Percentiles rank a stretch among this genome's conserved stretches.
phyloP scores from a whole-genome alignment of 2,113 vertebrate species.

The Phalacrocorax carbo region DNA sequence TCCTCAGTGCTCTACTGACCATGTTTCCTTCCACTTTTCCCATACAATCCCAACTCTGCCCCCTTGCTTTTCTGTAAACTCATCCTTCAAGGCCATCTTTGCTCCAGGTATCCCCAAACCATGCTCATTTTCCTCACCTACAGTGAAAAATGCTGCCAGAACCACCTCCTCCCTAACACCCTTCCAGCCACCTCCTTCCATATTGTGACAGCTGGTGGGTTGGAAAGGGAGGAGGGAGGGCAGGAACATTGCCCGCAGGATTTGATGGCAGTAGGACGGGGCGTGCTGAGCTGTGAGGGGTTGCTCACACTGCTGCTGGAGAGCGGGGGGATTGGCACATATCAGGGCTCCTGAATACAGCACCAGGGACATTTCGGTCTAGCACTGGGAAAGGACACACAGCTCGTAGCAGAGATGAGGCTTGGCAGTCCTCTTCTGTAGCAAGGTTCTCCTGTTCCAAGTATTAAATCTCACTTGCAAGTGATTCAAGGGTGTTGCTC shows the following conservation, averaged over 20 bases:
- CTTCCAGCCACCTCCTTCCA: not conserved
- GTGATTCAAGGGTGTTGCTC: not conserved
- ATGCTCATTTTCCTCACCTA: not conserved
- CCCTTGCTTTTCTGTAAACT: not conserved
- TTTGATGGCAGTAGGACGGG: not conserved
- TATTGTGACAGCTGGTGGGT: not conserved
- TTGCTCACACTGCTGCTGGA: not conserved
- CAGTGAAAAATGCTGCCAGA: not conserved
- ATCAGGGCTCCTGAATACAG: not conserved
- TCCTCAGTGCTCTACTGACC: not conserved
- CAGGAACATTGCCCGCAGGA: fast-evolving
- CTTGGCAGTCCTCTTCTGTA: not conserved
- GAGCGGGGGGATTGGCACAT: fast-evolving
- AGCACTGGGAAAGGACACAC: not conserved
- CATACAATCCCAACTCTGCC: not conserved
- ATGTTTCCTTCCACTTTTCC: not conserved
- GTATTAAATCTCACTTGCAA: not conserved
- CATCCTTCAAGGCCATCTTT: not conserved
- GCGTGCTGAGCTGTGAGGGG: not conserved
- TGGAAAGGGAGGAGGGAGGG: not conserved
- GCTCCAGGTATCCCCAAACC: not conserved
- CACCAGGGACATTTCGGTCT: not conserved
- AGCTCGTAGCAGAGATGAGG: not conserved
- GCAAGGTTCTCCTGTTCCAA: not conserved
- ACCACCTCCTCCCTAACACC: not conserved